phyloP scores from a whole-genome alignment of 1,140 invertebrate species.

The Helicoverpa zea region DNA sequence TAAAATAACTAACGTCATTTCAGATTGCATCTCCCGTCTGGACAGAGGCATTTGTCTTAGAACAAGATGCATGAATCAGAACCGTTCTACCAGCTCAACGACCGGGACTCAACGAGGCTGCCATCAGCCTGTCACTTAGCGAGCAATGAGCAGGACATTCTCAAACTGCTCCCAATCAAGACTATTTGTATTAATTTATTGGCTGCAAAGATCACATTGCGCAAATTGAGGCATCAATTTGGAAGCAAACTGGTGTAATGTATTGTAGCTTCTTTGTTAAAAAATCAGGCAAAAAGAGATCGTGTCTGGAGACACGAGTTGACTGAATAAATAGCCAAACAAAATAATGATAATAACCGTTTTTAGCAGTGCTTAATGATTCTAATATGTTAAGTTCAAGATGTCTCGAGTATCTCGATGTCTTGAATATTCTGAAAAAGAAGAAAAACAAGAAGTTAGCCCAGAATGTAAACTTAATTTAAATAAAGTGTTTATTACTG shows the following conservation, averaged over 20 bases:
- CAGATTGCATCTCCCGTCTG: neutral
- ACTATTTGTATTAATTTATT: slow-evolving; percentile 33
- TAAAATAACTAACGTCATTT: neutral
- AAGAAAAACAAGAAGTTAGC: neutral
- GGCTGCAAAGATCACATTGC: neutral
- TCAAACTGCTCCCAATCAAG: slow-evolving; percentile 7
- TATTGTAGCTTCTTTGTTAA: neutral
- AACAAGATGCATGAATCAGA: slow-evolving; percentile 5
- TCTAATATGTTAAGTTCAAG: too few relatives aligned
- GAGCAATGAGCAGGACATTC: slow-evolving; percentile 21
- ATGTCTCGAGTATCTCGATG: neutral
- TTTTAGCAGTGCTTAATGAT: too few relatives aligned
- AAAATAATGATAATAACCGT: too few relatives aligned
- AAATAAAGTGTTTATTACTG: slow-evolving; percentile 22
- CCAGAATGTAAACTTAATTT: neutral
- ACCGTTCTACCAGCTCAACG: slow-evolving; percentile 12
- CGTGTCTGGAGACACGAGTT: too few relatives aligned
- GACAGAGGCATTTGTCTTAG: neutral
- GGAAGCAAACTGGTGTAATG: neutral
- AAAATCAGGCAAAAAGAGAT: too few relatives aligned
- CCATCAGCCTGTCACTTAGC: slow-evolving; percentile 17
- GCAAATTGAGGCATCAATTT: slow-evolving; percentile 3
- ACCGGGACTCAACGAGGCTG: neutral
- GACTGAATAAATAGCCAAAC: too few relatives aligned
- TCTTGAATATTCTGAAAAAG: neutral